Percentiles rank a stretch among this genome's conserved stretches.
Evolutionary conservation across 2,888 invertebrate species (phyloP).

Genomic region (Chymomyza fuscimana): DNA sequence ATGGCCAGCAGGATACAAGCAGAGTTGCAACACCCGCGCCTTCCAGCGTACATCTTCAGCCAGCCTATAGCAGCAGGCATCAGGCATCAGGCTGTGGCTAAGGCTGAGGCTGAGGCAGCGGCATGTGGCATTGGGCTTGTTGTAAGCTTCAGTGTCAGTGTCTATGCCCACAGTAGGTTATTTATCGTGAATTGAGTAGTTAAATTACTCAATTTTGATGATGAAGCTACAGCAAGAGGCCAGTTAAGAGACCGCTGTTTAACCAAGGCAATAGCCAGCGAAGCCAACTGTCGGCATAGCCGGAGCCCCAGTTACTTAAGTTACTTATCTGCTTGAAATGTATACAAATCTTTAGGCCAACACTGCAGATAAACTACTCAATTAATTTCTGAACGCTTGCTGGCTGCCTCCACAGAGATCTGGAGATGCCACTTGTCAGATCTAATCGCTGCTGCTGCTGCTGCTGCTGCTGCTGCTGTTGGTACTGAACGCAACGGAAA

Average conservation of each 20-base stretch:
- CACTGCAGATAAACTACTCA: slow-evolving; percentile 55
- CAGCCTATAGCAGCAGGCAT: neutral
- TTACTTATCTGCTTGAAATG: slow-evolving; percentile 50
- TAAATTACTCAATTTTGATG: slow-evolving; percentile 74
- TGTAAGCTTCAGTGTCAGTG: slow-evolving; percentile 1
- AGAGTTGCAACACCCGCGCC: slow-evolving; percentile 55
- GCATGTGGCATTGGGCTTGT: slow-evolving; percentile 2
- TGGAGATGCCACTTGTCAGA: slow-evolving; percentile 14
- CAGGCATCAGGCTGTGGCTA: neutral
- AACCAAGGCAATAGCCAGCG: neutral
- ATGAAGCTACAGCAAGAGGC: slow-evolving; percentile 20
- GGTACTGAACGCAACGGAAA: slow-evolving; percentile 41
- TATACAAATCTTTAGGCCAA: slow-evolving; percentile 51
- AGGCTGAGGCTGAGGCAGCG: neutral
- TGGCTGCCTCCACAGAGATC: slow-evolving; percentile 20
- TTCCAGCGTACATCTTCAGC: slow-evolving; percentile 26
- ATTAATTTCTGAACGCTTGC: slow-evolving; percentile 46
- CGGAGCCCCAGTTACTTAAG: slow-evolving; percentile 21
- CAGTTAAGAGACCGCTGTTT: neutral
- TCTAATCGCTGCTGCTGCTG: slow-evolving; percentile 35
- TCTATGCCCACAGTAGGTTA: slow-evolving; percentile 57
- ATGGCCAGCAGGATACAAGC: slow-evolving; percentile 42
- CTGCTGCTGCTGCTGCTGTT: no score
- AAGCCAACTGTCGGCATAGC: neutral
- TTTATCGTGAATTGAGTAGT: slow-evolving; percentile 75